Evolutionary conservation across 1,140 invertebrate genomes (phyloP).

Genomic region (Macrostomum lignano): DNA sequence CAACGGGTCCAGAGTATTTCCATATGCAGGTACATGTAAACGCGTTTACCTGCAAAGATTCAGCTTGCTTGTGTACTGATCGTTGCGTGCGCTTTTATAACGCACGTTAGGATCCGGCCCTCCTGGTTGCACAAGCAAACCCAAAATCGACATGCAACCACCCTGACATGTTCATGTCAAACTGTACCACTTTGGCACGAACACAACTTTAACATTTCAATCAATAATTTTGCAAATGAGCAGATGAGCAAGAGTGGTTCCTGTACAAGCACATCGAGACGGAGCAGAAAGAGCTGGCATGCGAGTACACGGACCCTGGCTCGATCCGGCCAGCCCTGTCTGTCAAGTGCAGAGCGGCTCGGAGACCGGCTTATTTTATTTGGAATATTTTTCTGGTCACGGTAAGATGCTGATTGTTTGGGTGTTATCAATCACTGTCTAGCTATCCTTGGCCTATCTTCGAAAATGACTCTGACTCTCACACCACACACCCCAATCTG

Average conservation of each 20-base stretch:
- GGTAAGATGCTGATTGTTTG: constrained; percentile 6
- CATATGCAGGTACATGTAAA: background rate
- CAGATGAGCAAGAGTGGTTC: constrained; percentile 12
- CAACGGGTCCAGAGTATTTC: background rate
- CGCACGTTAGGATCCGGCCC: too few relatives aligned
- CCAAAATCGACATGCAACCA: too few relatives aligned
- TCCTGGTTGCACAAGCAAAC: too few relatives aligned
- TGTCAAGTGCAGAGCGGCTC: constrained; percentile 8
- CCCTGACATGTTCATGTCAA: too few relatives aligned
- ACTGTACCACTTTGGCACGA: too few relatives aligned
- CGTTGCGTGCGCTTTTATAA: too few relatives aligned
- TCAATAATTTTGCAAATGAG: background rate
- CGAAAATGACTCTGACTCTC: too few relatives aligned
- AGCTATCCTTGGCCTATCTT: too few relatives aligned
- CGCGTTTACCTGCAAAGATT: background rate
- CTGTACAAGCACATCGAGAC: background rate
- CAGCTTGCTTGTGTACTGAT: background rate
- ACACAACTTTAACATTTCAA: background rate
- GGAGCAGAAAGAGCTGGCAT: constrained; percentile 1
- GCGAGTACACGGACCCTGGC: background rate
- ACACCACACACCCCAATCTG: too few relatives aligned
- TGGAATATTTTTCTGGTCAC: constrained; percentile 10
- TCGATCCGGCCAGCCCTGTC: constrained; percentile 8
- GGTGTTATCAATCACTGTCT: too few relatives aligned
- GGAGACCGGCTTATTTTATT: constrained; percentile 9